These are phyloP conservation scores for Rhineura floridana DNA, from an alignment of 2,113 vertebrate species.

Conservation along the genomic window DNA sequence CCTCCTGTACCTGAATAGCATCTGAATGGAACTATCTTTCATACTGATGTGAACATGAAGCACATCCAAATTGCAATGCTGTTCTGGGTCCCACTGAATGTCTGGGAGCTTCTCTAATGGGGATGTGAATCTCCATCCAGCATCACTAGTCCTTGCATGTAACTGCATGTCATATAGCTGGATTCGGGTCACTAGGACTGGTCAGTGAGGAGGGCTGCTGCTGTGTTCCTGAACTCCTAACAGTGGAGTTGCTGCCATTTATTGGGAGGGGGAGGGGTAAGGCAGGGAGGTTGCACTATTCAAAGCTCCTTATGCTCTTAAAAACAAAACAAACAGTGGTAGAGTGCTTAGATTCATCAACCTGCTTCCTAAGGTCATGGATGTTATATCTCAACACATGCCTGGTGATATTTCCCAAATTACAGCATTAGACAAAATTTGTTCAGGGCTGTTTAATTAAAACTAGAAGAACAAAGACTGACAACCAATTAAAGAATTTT, in stretches of 20 bases:
- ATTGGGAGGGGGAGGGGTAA: too few relatives aligned
- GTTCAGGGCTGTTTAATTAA: slow-evolving; percentile 1
- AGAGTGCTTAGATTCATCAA: not conserved
- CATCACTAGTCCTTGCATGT: not conserved
- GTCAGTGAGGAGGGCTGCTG: too few relatives aligned
- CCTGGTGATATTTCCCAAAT: not conserved
- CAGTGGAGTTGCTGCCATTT: too few relatives aligned
- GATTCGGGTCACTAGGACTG: not conserved
- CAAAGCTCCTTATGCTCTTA: not conserved
- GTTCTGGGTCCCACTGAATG: not conserved
- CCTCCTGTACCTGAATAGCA: not conserved
- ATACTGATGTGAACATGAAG: not conserved
- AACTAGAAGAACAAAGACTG: not conserved
- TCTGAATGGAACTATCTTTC: not conserved
- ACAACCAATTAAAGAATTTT: not conserved
- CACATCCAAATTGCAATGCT: not conserved
- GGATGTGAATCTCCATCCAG: not conserved
- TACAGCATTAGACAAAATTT: not conserved
- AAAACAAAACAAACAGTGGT: not conserved
- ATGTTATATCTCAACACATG: not conserved
- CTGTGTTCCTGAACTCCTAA: too few relatives aligned
- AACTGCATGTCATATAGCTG: not conserved
- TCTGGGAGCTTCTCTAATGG: not conserved
- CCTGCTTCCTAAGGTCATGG: not conserved
- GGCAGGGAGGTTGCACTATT: too few relatives aligned